A percentile compares a stretch with the other conserved stretches of the same genome.
phyloP scores from a whole-genome alignment of 2,888 invertebrate species.

The Leptinotarsa haldemani region DNA sequence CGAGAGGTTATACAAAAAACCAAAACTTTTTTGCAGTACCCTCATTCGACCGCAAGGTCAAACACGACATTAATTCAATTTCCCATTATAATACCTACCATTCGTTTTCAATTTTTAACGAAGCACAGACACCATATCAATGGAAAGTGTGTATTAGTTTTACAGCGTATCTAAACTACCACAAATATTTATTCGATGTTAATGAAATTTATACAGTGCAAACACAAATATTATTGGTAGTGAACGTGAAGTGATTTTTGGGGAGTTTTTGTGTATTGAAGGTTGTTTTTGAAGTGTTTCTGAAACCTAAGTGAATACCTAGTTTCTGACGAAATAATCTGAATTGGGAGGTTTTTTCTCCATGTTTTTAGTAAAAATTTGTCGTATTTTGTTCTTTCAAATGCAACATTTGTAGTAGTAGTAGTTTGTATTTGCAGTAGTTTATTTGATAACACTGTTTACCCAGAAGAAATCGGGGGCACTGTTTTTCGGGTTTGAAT shows the following conservation, averaged over 20 bases:
- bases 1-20: constrained; percentile 8
- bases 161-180: neutral
- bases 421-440: too few species aligned
- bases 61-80: constrained; percentile 20
- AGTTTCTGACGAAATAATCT: too few species aligned
- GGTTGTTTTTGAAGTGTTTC: neutral
- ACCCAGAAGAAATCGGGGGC: too few species aligned
- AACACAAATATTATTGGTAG: constrained; percentile 4
- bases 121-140: constrained; percentile 3
- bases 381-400: too few species aligned
- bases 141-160: constrained; percentile 12
- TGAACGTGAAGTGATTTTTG: constrained; percentile 6
- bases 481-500: too few species aligned
- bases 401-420: too few species aligned
- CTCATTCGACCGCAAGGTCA: constrained; percentile 31
- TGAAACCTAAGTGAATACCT: neutral
- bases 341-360: too few species aligned
- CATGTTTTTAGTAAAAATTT: too few species aligned
- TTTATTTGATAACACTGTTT: too few species aligned
- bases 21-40: constrained; percentile 33
- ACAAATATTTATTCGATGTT: neutral
- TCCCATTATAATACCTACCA: constrained; percentile 27
- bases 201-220: neutral
- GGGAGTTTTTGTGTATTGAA: neutral
- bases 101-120: constrained; percentile 28